Evolutionary conservation across 1,140 invertebrate species (phyloP), one percentile per base, ranked within the genome.

Genomic region (Vollenhovia emeryi): DNA sequence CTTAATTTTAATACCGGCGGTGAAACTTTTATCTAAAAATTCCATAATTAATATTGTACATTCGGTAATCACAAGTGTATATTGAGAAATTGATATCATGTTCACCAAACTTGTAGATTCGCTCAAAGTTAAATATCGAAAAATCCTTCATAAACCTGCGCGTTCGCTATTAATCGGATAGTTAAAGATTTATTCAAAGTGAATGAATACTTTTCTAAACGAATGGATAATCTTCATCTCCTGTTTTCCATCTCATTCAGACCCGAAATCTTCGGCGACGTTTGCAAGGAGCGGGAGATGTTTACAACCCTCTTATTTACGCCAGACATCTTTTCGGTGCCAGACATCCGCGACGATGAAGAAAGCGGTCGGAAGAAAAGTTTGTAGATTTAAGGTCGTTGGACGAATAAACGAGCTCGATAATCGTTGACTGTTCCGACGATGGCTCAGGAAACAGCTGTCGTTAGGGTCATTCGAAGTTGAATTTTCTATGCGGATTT

Each of bases 371-470:
- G 71, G 59, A 43, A 62, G 59, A 78, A 85, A 85, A 66, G 86
- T 84, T 85, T 85, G 86, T 88, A 76, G 84, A 88, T 82, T 86
- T 66, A 78, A 89, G 83, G 74, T 71, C 69, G 71, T 60, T 64
- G 74, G 24, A 52, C 33, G 82, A 85, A 66, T 50, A 74, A 88
- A 87, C 87, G 86, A 85, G 84, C 74, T 50, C 75, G 86, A 89
- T 86, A 74, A 83, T 79, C 85, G 78, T 62, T 73, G 62, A 86
- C 73, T 71, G 24, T 86, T 55, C 52, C 27, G 57, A 59, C 60
- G 74, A 50, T 57, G 66, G 43, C 43, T 62, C 73, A 79, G 84
- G 88, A 89, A 89, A 64, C 87, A 78, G 66, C 88, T 89, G 87
- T 88, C 88, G 78, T 89, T 88, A 60, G 15, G 30, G 52, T 52